Evolutionary conservation across 2,888 invertebrate species (phyloP).

Genomic region (Leptogaster cylindrica): DNA sequence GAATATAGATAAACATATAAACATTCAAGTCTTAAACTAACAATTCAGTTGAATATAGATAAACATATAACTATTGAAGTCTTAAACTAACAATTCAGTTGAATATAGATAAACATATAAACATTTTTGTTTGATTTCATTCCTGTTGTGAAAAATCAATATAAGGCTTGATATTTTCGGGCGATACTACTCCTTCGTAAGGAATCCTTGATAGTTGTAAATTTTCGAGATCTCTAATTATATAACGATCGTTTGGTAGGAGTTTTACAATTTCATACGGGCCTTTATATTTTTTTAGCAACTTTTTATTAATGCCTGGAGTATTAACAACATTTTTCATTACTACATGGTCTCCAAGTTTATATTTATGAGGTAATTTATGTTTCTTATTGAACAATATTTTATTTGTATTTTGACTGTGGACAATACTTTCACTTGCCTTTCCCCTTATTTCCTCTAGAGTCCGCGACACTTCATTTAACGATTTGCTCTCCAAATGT

Average conservation of each 20-base stretch:
- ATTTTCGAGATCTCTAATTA: conserved; percentile 37
- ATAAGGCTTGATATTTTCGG: not conserved
- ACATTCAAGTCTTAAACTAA: no score
- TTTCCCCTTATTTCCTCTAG: conserved; percentile 42
- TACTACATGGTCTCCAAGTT: conserved; percentile 49
- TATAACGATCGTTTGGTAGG: conserved; percentile 49
- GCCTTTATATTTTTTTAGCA: conserved; percentile 49
- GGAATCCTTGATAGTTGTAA: not conserved
- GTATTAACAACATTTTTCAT: conserved; percentile 49
- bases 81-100: no score
- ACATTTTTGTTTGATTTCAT: no score
- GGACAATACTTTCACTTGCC: conserved; percentile 45
- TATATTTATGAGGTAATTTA: conserved; percentile 1
- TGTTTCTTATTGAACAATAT: conserved; percentile 3
- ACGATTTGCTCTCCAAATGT: not conserved
- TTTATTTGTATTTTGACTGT: conserved; percentile 49
- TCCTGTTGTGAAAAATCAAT: no score
- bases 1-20: no score
- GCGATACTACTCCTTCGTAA: conserved; percentile 1
- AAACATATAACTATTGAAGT: no score
- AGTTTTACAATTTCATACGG: conserved; percentile 49
- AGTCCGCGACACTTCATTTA: not conserved
- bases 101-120: no score
- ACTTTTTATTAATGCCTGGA: conserved; percentile 48
- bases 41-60: no score